These are phyloP conservation scores for Tetheella fluctuosa DNA, from an alignment of 2,888 invertebrate genomes.

Conservation along the genomic window DNA sequence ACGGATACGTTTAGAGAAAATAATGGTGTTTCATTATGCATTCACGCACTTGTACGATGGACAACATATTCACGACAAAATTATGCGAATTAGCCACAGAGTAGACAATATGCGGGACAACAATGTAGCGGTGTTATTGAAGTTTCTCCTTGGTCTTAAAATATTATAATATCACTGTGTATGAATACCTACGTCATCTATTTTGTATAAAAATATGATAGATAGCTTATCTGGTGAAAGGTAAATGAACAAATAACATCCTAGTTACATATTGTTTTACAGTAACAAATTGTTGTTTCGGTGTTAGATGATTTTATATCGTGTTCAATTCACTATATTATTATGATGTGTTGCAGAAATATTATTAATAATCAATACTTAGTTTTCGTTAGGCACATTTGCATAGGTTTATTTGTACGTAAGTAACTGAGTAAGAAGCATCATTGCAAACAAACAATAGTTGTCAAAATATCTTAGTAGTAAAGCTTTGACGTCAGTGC, in stretches of 20 bases:
- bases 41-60: not conserved
- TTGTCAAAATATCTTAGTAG: not conserved
- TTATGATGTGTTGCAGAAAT: too few species aligned
- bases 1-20: not conserved
- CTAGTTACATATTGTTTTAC: not conserved
- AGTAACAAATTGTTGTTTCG: not conserved
- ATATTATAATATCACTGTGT: not conserved
- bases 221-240: constrained; percentile 1
- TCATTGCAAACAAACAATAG: not conserved
- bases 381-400: too few species aligned
- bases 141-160: not conserved
- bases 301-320: not conserved
- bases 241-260: not conserved
- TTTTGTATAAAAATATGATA: not conserved
- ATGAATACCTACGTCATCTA: not conserved
- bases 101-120: constrained; percentile 8
- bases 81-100: constrained; percentile 21
- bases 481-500: not conserved
- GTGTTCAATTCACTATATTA: not conserved
- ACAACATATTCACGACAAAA: constrained; percentile 23
- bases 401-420: too few species aligned
- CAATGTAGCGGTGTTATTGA: constrained; percentile 5
- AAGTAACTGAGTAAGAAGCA: not conserved
- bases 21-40: not conserved
- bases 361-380: too few species aligned